Evolutionary conservation across 35 echinoderm and acorn worm species (phyloP), one percentile per base, ranked within the genome.

Genomic region (Ptychodera flava): DNA sequence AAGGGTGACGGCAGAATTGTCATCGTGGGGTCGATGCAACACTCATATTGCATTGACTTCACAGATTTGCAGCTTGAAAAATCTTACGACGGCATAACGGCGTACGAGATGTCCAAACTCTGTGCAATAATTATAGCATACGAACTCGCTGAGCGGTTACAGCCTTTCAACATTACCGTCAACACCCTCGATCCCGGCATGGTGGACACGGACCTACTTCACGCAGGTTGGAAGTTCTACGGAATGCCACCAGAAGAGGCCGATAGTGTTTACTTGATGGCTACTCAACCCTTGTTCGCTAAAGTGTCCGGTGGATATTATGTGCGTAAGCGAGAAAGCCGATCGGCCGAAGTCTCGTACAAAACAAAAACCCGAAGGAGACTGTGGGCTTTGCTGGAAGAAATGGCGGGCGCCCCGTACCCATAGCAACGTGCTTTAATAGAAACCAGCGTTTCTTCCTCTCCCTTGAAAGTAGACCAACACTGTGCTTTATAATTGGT

Each of bases 121-220:
- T 88, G 90, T 37, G 90, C 85, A 0, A 86, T 99, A 0, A 94
- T 99, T 88, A 92, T 90, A 38, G 90, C 92, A 1, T 84, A 87
- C 37, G 88, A 88, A 36, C 92, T 99, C 90, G 85, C 96, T 22
- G 90, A 92, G 34, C 35, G 76, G 1, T 85, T 94, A n/a, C 80
- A 85, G 36, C 34, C 77, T 29, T 29, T 29, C 31, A 88, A 88
- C 1, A 90, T 99, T 27, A 90, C 80, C 10, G 93, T 93, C 6
- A 99, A 99, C 88, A 91, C 85, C 36, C 33, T 99, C 10, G 90
- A 99, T 38, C 96, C 96, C 52, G 96, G 96, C 29, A 94, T 90
- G 15, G 96, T 99, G 29, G 91, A 99, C 35, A 99, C 96, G 15
- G 92, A 92, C 1, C 76, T 99, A 82, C 37, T 99, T 0, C 29